Evolutionary conservation across 2,888 invertebrate genomes (phyloP).

Genomic region (Pyrochroa serraticornis): DNA sequence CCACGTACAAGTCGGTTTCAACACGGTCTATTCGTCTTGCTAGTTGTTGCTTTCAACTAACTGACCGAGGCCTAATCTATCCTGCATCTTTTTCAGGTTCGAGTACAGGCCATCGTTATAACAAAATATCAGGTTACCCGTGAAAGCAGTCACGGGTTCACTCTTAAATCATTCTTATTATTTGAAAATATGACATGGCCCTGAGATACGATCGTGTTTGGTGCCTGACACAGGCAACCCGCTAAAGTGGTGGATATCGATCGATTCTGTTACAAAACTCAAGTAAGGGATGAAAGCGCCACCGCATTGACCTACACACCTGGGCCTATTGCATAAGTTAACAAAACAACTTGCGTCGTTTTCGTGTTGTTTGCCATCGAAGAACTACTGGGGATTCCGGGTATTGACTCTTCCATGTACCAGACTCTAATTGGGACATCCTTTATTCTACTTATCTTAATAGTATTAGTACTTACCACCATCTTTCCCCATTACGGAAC

Average conservation of each 20-base stretch:
- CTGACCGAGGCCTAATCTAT: constrained; percentile 3
- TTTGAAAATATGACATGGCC: constrained; percentile 36
- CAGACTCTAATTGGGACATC: no score
- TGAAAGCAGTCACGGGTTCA: constrained; percentile 28
- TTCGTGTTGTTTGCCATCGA: no score
- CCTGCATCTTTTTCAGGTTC: constrained; percentile 17
- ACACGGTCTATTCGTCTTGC: no score
- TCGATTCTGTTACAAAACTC: constrained; percentile 28
- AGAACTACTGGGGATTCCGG: no score
- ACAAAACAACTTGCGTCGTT: no score
- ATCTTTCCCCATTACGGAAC: no score
- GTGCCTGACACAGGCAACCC: constrained; percentile 36
- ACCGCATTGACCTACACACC: constrained; percentile 23
- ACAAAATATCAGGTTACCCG: constrained; percentile 28
- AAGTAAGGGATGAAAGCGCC: constrained; percentile 24
- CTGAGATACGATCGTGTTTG: constrained; percentile 35
- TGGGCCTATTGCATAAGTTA: background rate
- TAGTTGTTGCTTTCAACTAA: no score
- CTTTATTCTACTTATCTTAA: no score
- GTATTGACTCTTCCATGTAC: no score
- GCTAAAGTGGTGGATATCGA: constrained; percentile 33
- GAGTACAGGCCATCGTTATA: constrained; percentile 13
- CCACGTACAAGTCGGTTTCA: no score
- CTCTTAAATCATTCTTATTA: constrained; percentile 35
- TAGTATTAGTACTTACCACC: no score